Conservation (phyloP, 2,888 invertebrate genomes). For the Chaitophorus viminalis region DNA sequence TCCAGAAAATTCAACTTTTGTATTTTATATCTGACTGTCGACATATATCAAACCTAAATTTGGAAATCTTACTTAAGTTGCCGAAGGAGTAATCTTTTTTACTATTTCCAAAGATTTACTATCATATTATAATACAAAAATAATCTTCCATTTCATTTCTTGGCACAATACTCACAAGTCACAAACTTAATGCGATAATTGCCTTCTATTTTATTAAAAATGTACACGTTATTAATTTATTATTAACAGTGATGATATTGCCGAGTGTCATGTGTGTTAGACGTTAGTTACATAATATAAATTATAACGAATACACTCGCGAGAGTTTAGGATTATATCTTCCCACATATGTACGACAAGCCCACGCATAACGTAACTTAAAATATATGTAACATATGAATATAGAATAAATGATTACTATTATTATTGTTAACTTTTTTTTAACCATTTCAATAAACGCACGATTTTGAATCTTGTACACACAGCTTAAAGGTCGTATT, state of each 20-base stretch:
- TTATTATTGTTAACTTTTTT: not conserved
- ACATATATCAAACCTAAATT: not conserved
- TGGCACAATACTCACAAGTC: slow-evolving; percentile 20
- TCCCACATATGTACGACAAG: not conserved
- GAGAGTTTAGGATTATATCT: slow-evolving; percentile 9
- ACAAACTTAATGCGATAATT: not conserved
- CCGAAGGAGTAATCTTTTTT: slow-evolving; percentile 18
- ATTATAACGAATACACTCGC: not conserved
- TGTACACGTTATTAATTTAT: not conserved
- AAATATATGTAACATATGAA: not conserved
- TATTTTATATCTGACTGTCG: not conserved
- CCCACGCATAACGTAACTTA: not conserved
- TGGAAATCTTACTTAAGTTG: not conserved
- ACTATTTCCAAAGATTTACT: slow-evolving; percentile 37
- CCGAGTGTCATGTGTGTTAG: not conserved
- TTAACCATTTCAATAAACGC: not conserved
- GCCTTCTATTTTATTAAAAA: slow-evolving; percentile 11
- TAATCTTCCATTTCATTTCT: slow-evolving; percentile 47
- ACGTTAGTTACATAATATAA: not conserved
- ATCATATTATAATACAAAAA: not conserved
- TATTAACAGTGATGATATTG: slow-evolving; percentile 1
- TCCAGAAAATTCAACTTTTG: slow-evolving; percentile 20
- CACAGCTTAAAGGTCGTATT: not conserved
- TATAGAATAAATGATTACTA: no score
- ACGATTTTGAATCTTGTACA: not conserved